Evolutionary conservation across 2,888 invertebrate species (phyloP), one percentile per base, ranked within the genome.

Genomic region (Caenorhabditis sp.): DNA sequence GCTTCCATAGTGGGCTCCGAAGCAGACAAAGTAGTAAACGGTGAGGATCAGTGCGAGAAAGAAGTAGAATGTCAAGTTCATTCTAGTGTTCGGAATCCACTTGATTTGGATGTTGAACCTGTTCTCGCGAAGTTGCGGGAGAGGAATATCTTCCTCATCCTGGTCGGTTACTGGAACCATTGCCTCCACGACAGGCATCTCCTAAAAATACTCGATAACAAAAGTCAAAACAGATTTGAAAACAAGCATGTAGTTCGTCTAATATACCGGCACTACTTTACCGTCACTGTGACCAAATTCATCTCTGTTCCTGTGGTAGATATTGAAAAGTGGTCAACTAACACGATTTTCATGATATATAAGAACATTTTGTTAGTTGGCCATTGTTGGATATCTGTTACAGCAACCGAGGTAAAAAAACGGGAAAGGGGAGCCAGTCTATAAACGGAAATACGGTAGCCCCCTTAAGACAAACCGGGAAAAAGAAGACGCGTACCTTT

Each of bases 51-150:
- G 19, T n/a, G 31, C 56, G 26, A 70, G 22, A 28, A 61, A n/a
- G 19, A 76, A 22, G 28, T 49, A 68, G 59, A 35, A 47, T 51
- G 19, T 8, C 51, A 58, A 59, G 7, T 38, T 24, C 26, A n/a
- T n/a, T 19, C 35, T n/a, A 10, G 76, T 49, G 28, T 76, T 68
- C 12, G 41, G 59, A 31, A 76, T 49, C 76, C 76, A 76, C n/a
- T 61, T 61, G 51, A 76, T 59, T 49, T 51, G 68, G 24, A 76
- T 54, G 26, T 54, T 54, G 54, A 24, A 54, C 1, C 51, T n/a
- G 61, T 68, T 44, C n/a, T 75, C 35, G 35, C 41, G 66, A 12
- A 56, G 1, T 47, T 64, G 74, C 4, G 70, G 70, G 22, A 58
- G 58, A 3, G 47, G 47, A 5, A 47, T 47, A 19, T 47, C n/a